phyloP scores from a whole-genome alignment of 35 echinoderm and acorn worm genomes.

The Holothuria glaberrima region DNA sequence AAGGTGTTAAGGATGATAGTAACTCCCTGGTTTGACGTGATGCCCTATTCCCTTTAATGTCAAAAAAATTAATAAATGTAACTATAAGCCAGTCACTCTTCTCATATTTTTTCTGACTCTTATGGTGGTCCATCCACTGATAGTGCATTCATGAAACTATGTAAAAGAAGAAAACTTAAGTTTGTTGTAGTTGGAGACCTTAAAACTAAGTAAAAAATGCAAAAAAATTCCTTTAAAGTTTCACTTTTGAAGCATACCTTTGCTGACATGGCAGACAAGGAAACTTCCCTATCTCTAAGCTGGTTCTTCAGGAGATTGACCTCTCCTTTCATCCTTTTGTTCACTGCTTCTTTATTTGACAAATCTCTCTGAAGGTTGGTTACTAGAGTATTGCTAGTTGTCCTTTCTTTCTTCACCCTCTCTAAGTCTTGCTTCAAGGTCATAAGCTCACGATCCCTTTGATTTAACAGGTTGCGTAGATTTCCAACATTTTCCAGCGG shows the following conservation, averaged over 20 bases:
- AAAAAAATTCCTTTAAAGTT: no score
- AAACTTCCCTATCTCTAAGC: conserved; percentile 91
- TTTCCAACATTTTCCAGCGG: conserved; percentile 90
- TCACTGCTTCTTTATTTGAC: conserved; percentile 71
- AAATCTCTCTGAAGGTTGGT: conserved; percentile 95
- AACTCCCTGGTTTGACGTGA: no score
- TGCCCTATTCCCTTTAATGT: no score
- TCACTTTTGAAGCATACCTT: conserved; percentile 61
- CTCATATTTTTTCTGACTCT: no score
- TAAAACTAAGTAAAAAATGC: no score
- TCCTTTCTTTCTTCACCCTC: conserved; percentile 79
- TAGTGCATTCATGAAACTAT: no score
- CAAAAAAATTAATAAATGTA: no score
- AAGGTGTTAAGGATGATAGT: no score
- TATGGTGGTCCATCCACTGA: no score
- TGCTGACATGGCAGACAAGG: conserved; percentile 87
- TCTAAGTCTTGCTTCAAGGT: conserved; percentile 86
- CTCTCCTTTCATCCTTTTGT: conserved; percentile 81
- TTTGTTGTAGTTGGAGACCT: no score
- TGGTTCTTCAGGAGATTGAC: conserved; percentile 77
- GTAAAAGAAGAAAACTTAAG: no score
- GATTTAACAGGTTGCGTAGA: conserved; percentile 78
- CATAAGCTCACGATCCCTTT: conserved; percentile 77
- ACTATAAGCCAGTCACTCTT: no score
- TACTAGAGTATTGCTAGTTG: conserved; percentile 70